Evolutionary conservation across 2,888 invertebrate genomes (phyloP).

Genomic region (Serripes groenlandicus): DNA sequence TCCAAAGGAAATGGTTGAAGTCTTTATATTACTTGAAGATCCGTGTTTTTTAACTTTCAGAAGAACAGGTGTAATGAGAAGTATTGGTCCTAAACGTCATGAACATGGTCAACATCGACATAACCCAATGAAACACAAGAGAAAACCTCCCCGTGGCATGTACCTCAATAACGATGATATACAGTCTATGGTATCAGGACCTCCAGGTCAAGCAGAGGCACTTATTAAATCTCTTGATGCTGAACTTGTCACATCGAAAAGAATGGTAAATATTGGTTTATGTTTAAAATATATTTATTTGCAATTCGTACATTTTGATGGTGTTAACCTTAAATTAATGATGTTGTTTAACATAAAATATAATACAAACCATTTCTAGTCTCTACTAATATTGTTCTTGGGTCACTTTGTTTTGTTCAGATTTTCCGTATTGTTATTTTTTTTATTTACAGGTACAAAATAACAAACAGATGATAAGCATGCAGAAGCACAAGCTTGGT

Average conservation of each 20-base stretch:
- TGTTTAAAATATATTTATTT: too few relatives aligned
- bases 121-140: conserved; percentile 87
- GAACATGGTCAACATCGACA: conserved; percentile 80
- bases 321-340: too few relatives aligned
- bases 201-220: conserved; percentile 91
- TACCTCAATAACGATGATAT: conserved; percentile 99
- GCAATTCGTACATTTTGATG: too few relatives aligned
- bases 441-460: conserved; percentile 92
- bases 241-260: conserved; percentile 96
- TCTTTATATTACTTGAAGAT: background rate
- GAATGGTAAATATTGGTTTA: conserved; percentile 97
- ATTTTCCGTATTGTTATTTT: too few relatives aligned
- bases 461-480: conserved; percentile 96
- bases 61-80: conserved; percentile 81
- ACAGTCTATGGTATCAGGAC: conserved; percentile 94
- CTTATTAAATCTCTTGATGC: conserved; percentile 97
- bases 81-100: conserved; percentile 79
- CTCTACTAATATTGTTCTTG: background rate
- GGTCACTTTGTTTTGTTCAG: background rate
- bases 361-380: background rate
- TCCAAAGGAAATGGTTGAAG: background rate
- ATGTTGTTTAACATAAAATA: background rate
- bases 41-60: conserved; percentile 58
- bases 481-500: conserved; percentile 92
- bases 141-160: conserved; percentile 98